These are phyloP conservation scores for Coboldia fuscipes DNA, from an alignment of 1,140 invertebrate species.

Conservation along the genomic window DNA sequence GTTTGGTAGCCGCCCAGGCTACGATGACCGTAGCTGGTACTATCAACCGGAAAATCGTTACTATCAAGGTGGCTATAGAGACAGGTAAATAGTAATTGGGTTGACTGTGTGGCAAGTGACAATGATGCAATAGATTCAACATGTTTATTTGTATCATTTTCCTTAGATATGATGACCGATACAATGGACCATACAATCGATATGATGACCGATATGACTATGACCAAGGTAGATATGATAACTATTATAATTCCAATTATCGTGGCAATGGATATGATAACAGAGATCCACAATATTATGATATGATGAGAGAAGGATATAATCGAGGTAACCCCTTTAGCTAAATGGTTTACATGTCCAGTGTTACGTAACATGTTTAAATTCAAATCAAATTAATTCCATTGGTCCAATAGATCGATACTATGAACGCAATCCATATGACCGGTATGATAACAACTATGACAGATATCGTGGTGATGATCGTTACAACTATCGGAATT, in stretches of 20 bases:
- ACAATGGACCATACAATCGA: constrained; percentile 15
- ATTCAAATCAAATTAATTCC: background rate
- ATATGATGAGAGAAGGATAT: no score
- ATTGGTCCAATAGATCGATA: background rate
- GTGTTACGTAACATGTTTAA: background rate
- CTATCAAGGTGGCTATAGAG: constrained; percentile 9
- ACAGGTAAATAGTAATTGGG: constrained; percentile 3
- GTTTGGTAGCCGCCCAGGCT: background rate
- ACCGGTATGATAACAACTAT: background rate
- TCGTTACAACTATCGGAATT: constrained; percentile 22
- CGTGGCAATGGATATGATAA: constrained; percentile 22
- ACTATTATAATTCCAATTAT: constrained; percentile 9
- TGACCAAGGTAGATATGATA: constrained; percentile 9
- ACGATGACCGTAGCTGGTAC: constrained; percentile 10
- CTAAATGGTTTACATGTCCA: background rate
- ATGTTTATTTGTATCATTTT: background rate
- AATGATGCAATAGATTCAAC: background rate
- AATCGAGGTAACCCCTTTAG: no score
- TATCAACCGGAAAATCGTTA: constrained; percentile 10
- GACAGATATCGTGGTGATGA: constrained; percentile 6
- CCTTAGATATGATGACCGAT: constrained; percentile 13
- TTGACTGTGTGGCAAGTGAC: constrained; percentile 7
- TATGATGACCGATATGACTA: constrained; percentile 18
- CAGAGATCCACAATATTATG: constrained; percentile 13
- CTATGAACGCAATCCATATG: background rate